These are phyloP conservation scores for Athripsodes cinereus DNA, from an alignment of 2,888 invertebrate species.

Conservation along the genomic window DNA sequence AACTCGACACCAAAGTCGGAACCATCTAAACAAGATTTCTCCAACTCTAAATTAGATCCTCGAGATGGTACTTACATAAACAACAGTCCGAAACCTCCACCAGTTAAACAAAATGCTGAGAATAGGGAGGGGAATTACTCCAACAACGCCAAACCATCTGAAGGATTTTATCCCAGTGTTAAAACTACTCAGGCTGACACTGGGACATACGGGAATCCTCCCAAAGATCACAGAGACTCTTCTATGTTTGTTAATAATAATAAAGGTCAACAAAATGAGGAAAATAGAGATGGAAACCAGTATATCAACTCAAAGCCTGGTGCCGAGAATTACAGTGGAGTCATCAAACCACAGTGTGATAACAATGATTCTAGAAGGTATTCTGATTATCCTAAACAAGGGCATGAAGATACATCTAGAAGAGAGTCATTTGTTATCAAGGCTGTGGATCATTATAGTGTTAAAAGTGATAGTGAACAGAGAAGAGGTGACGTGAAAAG, in stretches of 20 bases:
- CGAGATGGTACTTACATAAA: conserved; percentile 4
- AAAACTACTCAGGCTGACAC: conserved; percentile 4
- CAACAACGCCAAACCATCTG: conserved; percentile 5
- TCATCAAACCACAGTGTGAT: conserved; percentile 19
- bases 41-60: conserved; percentile 25
- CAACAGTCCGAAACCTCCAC: conserved; percentile 1
- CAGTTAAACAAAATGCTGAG: not conserved
- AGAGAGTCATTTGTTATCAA: conserved; percentile 21
- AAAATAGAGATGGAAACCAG: conserved; percentile 10
- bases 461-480: conserved; percentile 6
- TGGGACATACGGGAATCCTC: not conserved
- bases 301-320: conserved; percentile 12
- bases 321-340: conserved; percentile 17
- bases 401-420: conserved; percentile 10
- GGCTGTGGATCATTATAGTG: conserved; percentile 16
- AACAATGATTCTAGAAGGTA: conserved; percentile 14
- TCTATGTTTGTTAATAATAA: conserved; percentile 11
- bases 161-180: conserved; percentile 1
- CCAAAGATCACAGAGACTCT: conserved; percentile 5
- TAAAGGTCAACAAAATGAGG: conserved; percentile 8
- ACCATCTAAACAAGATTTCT: conserved; percentile 17
- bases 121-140: conserved; percentile 1
- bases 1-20: not conserved
- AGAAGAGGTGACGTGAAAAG: conserved; percentile 10
- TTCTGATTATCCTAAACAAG: conserved; percentile 15